phyloP scores from a whole-genome alignment of 2,113 vertebrate genomes.

The Tauraco erythrolophus region DNA sequence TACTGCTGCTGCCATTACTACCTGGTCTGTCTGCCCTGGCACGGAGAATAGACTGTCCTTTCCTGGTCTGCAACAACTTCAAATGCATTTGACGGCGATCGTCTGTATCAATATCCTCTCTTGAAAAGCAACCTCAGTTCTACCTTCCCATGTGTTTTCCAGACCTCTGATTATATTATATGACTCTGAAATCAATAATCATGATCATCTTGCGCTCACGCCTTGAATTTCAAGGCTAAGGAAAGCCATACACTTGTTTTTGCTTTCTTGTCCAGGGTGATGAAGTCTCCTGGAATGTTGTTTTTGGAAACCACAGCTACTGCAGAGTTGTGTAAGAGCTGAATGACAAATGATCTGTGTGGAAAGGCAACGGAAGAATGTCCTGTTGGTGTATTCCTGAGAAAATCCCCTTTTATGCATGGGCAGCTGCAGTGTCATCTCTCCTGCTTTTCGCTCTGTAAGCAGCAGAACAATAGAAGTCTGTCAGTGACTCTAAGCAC shows the following conservation, averaged over 20 bases:
- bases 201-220: background rate
- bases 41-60: background rate
- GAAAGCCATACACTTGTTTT: background rate
- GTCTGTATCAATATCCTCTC: background rate
- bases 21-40: too few relatives aligned
- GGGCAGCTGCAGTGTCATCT: background rate
- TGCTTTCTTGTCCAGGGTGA: background rate
- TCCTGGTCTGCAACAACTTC: background rate
- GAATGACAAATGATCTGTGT: background rate
- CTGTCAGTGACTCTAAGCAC: conserved; percentile 13
- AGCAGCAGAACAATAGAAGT: background rate
- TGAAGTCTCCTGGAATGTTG: conserved; percentile 12
- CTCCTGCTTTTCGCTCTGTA: background rate
- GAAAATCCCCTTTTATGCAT: conserved; percentile 2
- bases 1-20: background rate
- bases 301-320: conserved; percentile 14
- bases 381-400: background rate
- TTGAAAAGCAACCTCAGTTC: background rate
- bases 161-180: background rate
- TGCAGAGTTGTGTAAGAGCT: background rate
- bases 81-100: background rate
- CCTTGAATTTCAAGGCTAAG: background rate
- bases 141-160: background rate
- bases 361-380: background rate
- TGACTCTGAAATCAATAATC: background rate